Conservation (phyloP, 2,113 vertebrate genomes). For the Corvus moneduloides region DNA sequence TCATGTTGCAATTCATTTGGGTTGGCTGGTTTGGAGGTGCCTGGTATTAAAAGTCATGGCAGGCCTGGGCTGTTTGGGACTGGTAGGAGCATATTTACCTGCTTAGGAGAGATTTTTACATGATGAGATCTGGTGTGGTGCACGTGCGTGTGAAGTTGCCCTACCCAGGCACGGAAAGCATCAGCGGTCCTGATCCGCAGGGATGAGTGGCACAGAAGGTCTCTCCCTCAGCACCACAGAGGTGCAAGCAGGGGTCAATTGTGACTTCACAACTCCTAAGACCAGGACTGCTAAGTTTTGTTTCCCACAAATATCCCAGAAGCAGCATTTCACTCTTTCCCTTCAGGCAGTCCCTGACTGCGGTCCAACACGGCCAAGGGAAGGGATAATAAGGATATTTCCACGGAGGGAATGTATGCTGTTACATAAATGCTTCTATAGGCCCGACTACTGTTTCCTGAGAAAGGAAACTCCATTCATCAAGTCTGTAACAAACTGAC, state of each 20-base stretch:
- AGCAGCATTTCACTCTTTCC: neutral
- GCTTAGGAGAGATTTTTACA: neutral
- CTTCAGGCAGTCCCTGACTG: neutral
- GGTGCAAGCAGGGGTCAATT: neutral
- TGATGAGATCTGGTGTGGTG: neutral
- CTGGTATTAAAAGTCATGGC: neutral
- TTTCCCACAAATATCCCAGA: neutral
- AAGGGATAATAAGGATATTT: conserved; percentile 20
- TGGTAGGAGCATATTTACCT: neutral
- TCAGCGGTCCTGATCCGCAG: rapidly evolving
- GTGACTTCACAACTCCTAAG: neutral
- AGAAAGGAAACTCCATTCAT: conserved; percentile 69
- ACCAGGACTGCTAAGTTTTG: neutral
- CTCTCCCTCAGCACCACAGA: neutral
- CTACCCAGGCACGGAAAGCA: neutral
- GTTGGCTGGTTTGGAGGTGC: neutral
- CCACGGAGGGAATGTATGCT: neutral
- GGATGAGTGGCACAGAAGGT: neutral
- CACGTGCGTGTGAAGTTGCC: rapidly evolving
- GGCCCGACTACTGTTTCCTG: conserved; percentile 64
- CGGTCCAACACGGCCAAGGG: rapidly evolving
- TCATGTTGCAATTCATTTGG: neutral
- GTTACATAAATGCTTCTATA: conserved; percentile 58
- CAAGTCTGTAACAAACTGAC: conserved; percentile 62
- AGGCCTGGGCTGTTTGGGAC: neutral